Evolutionary conservation across 2,113 vertebrate genomes (phyloP).

Genomic region (Camelus bactrianus): DNA sequence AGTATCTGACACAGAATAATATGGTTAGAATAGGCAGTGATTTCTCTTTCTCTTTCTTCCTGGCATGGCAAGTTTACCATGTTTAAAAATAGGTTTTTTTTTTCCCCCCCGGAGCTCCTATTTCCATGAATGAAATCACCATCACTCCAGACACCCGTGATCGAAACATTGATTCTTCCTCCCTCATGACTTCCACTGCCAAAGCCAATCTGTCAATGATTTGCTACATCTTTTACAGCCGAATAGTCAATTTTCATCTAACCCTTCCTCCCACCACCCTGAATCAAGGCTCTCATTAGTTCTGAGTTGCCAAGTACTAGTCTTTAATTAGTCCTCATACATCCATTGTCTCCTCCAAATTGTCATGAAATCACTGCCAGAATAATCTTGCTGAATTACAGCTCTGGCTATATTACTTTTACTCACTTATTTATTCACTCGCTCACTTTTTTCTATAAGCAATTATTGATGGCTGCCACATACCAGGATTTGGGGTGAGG

Average conservation of each 20-base stretch:
- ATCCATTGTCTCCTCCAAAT: background rate
- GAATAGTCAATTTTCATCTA: background rate
- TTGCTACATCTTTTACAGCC: background rate
- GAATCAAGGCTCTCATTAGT: background rate
- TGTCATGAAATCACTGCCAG: background rate
- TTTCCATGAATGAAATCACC: background rate
- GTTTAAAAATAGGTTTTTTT: background rate
- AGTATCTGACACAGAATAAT: background rate
- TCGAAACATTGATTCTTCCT: background rate
- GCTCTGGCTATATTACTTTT: background rate
- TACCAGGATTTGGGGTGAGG: background rate
- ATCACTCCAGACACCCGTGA: background rate
- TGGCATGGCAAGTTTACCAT: background rate
- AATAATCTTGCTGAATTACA: background rate
- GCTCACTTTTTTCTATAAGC: background rate
- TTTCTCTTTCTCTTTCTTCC: background rate
- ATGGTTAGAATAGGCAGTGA: background rate
- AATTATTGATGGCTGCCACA: background rate
- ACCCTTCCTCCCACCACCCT: background rate
- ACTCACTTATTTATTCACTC: background rate
- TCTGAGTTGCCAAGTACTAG: background rate
- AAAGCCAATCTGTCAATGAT: background rate
- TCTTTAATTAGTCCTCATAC: background rate
- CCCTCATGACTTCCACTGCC: background rate
- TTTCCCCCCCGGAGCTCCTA: background rate